Evolutionary conservation across 2,797 vertebrate species (phyloP), one percentile per base, ranked within the genome.

Genomic region (Halcyon leucocephala): DNA sequence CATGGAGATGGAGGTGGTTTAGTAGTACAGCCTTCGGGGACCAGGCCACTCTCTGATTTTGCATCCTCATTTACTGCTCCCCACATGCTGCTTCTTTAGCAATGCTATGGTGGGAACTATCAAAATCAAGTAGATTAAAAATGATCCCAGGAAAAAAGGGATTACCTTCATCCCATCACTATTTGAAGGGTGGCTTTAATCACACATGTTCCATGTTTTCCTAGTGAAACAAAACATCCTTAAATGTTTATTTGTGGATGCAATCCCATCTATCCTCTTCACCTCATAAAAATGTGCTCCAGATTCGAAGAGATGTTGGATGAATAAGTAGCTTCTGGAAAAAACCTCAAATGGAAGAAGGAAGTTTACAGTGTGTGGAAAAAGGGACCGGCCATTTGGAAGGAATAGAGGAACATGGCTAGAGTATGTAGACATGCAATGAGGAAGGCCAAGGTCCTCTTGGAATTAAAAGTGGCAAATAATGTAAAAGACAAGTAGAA

Each of bases 191-290:
- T 66, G 51, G 4, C 16, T 82, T 87, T 62, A 74, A 74, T 67
- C 24, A 31, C 3, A 18, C 2, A 9, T 3, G 1, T 55, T 90
- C n/a, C 3, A 0, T 35, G 4, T 33, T 65, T 77, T 64, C 29
- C 29, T 57, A 52, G 20, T 60, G 62, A 82, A 82, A 77, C 17
- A 70, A 22, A 71, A 55, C 4, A 11, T 55, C 29, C 7, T 21
- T 10, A 57, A 28, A 71, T 3, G 0, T 26, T 77, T 80, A 83
- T 19, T 64, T 86, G 29, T 81, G 28, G 22, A 57, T 69, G 21
- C 83, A 91, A 72, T 61, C 9, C 12, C 65, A 58, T 10, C 7
- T 15, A 12, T 26, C 6, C 11, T 48, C 37, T 58, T 83, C 18
- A 51, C 6, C 13, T 85, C 44, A 54, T 16, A 55, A 87, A 71